These are phyloP conservation scores for Chaetodon auriga DNA, from an alignment of 2,113 vertebrate species.

Conservation along the genomic window DNA sequence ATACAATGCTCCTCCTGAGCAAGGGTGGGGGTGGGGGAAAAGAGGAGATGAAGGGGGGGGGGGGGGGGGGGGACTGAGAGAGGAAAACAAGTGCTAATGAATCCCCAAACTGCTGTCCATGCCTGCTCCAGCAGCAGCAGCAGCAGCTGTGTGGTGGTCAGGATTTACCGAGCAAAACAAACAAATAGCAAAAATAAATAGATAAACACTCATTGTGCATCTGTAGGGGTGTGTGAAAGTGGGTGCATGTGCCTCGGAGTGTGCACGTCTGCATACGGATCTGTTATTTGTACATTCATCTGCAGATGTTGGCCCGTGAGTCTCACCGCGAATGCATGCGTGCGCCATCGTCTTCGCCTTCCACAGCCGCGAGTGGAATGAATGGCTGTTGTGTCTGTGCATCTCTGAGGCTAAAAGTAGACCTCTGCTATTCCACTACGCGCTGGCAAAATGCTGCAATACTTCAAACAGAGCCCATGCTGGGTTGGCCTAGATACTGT, in stretches of 20 bases:
- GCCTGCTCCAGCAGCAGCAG: constrained; percentile 42
- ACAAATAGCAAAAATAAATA: constrained; percentile 62
- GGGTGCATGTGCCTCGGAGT: background rate
- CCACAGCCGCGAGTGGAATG: background rate
- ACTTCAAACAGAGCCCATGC: constrained; percentile 69
- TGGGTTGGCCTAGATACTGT: constrained; percentile 73
- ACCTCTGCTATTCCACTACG: constrained; percentile 49
- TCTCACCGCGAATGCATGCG: background rate
- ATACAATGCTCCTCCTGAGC: background rate
- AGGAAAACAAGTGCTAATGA: constrained; percentile 61
- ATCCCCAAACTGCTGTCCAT: constrained; percentile 47
- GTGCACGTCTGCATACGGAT: background rate
- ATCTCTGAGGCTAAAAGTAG: constrained; percentile 57
- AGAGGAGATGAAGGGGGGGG: too few relatives aligned
- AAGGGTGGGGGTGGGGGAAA: background rate
- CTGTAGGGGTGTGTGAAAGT: constrained; percentile 35
- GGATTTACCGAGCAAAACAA: constrained; percentile 62
- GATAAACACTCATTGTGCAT: constrained; percentile 56
- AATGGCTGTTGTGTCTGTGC: constrained; percentile 43
- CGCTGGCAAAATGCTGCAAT: constrained; percentile 50
- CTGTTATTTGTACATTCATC: constrained; percentile 14
- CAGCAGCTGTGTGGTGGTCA: constrained; percentile 54
- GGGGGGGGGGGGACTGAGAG: background rate
- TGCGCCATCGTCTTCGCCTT: background rate
- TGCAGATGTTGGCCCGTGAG: background rate